Evolutionary conservation across 23 tunicate genomes (phyloP).

Genomic region (Trididemnum nubilum): DNA sequence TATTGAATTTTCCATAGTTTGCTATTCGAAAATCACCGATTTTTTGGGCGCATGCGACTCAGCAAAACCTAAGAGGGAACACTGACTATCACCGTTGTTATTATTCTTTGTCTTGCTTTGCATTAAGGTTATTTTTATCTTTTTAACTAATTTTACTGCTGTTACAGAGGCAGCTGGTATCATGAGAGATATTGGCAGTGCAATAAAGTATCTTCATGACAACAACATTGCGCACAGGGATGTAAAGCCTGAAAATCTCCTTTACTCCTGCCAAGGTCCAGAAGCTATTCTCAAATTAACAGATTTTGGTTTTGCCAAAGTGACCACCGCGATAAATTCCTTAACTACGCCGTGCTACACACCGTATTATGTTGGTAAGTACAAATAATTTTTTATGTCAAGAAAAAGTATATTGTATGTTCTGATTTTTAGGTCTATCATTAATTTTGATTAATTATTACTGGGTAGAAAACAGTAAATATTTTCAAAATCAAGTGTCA

Average conservation of each 20-base stretch:
- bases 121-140: too few species aligned
- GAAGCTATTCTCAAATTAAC: slow-evolving; percentile 75
- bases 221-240: slow-evolving; percentile 86
- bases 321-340: slow-evolving; percentile 54
- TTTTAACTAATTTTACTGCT: too few species aligned
- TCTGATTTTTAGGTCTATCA: background rate
- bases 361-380: slow-evolving; percentile 88
- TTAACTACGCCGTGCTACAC: slow-evolving; percentile 90
- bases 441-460: too few species aligned
- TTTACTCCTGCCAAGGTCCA: slow-evolving; percentile 57
- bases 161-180: slow-evolving; percentile 74
- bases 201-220: slow-evolving; percentile 82
- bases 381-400: background rate
- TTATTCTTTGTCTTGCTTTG: too few species aligned
- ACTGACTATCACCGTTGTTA: too few species aligned
- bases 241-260: slow-evolving; percentile 88
- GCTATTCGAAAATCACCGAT: too few species aligned
- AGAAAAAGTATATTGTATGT: background rate
- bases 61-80: too few species aligned
- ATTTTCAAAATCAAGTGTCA: too few species aligned
- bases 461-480: too few species aligned
- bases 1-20: too few species aligned
- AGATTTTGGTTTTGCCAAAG: slow-evolving; percentile 92
- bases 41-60: too few species aligned
- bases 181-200: slow-evolving; percentile 88